These are phyloP conservation scores for Porites divaricata DNA, from an alignment of 92 coral and sea anemone genomes.

Conservation along the genomic window DNA sequence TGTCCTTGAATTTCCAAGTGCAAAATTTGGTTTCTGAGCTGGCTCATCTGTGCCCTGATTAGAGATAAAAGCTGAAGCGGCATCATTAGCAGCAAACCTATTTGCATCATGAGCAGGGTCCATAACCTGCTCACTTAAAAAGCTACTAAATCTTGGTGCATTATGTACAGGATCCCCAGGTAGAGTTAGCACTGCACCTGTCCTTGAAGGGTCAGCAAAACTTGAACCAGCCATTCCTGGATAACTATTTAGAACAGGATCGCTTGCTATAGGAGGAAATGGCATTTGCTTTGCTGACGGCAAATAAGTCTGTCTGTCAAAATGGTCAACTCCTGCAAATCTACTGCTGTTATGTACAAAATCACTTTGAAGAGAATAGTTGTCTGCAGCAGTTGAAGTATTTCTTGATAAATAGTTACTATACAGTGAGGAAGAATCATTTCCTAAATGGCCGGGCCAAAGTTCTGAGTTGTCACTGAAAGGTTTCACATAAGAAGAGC, in stretches of 20 bases:
- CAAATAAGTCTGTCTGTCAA: not conserved
- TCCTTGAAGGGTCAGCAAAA: not conserved
- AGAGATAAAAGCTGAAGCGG: too few species aligned
- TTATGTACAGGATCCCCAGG: too few species aligned
- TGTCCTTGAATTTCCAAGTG: too few species aligned
- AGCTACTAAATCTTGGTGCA: conserved; percentile 1
- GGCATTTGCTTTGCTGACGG: not conserved
- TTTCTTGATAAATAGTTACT: not conserved
- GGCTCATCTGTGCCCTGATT: too few species aligned
- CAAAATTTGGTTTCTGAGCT: too few species aligned
- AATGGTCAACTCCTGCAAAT: not conserved
- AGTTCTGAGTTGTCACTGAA: not conserved
- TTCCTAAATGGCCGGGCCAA: not conserved
- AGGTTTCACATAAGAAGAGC: not conserved
- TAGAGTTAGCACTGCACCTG: too few species aligned
- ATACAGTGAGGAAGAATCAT: too few species aligned
- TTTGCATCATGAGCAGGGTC: too few species aligned
- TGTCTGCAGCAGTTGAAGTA: not conserved
- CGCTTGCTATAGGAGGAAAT: not conserved
- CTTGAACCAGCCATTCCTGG: not conserved
- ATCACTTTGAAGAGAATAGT: not conserved
- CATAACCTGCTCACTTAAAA: too few species aligned
- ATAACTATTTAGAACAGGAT: not conserved
- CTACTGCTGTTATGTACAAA: not conserved
- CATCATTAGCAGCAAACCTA: too few species aligned